These are phyloP conservation scores for Drosophila barbarae DNA, from an alignment of 2,888 invertebrate species.

Conservation along the genomic window DNA sequence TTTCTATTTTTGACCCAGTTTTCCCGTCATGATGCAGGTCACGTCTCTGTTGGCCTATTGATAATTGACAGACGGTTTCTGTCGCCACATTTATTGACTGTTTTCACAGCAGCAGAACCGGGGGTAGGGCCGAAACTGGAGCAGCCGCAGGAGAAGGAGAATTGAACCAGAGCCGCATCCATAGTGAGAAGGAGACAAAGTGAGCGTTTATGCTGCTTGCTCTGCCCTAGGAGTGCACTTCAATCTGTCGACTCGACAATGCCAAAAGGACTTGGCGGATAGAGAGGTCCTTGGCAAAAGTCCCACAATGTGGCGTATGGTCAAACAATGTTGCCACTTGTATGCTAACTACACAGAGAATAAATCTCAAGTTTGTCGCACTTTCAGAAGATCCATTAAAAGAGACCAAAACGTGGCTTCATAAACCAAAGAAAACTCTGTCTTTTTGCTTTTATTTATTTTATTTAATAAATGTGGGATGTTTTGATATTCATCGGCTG, in stretches of 20 bases:
- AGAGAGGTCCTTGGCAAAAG: conserved; percentile 13
- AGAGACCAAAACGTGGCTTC: background rate
- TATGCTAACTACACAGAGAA: conserved; percentile 28
- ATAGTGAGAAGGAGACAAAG: conserved; percentile 20
- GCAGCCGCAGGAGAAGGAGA: background rate
- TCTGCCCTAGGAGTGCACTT: conserved; percentile 42
- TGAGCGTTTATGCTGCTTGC: conserved; percentile 43
- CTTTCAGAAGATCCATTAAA: conserved; percentile 13
- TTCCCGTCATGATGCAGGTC: conserved; percentile 42
- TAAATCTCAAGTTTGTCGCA: conserved; percentile 26
- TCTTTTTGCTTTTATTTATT: background rate
- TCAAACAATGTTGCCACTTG: conserved; percentile 38
- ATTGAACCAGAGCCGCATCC: background rate
- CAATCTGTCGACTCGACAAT: conserved; percentile 56
- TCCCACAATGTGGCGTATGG: conserved; percentile 34
- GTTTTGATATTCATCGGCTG: background rate
- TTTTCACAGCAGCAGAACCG: conserved; percentile 26
- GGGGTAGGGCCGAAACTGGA: background rate
- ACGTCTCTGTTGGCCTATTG: conserved; percentile 55
- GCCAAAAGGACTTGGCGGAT: conserved; percentile 17
- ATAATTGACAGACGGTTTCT: conserved; percentile 47
- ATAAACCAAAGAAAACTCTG: background rate
- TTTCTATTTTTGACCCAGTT: conserved; percentile 35
- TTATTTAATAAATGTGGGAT: background rate
- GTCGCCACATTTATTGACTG: conserved; percentile 42